Evolutionary conservation across 2,113 vertebrate genomes (phyloP).

Genomic region (Leptosomus discolor): DNA sequence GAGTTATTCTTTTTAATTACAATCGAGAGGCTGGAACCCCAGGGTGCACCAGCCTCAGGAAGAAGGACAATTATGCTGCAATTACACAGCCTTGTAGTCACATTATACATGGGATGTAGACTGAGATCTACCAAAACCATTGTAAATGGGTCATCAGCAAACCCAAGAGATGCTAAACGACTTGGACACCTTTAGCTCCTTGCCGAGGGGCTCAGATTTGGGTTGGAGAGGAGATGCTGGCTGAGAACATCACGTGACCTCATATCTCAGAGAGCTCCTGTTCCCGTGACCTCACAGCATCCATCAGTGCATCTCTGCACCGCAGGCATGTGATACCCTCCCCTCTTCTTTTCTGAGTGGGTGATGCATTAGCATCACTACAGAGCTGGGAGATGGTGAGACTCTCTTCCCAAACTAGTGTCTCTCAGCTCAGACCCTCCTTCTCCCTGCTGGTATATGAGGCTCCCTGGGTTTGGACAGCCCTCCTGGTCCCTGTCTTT

Average conservation of each 20-base stretch:
- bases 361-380: neutral
- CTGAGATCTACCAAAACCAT: neutral
- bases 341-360: neutral
- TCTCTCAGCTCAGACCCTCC: neutral
- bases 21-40: conserved; percentile 22
- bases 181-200: neutral
- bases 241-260: fast-evolving
- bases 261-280: neutral
- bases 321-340: neutral
- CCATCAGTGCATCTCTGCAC: neutral
- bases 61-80: conserved; percentile 26
- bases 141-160: conserved; percentile 6
- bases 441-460: neutral
- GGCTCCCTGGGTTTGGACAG: neutral
- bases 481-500: neutral
- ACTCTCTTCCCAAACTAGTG: neutral
- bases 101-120: neutral
- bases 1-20: conserved; percentile 41
- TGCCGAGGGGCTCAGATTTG: fast-evolving
- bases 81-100: conserved; percentile 49
- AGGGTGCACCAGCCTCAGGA: conserved; percentile 18
- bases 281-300: neutral
- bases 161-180: neutral
- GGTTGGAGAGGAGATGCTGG: neutral
- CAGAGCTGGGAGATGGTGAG: neutral